A percentile compares a stretch with the other conserved stretches of the same genome.
phyloP scores from a whole-genome alignment of 2,888 invertebrate genomes.

The Neoscelio sp. region DNA sequence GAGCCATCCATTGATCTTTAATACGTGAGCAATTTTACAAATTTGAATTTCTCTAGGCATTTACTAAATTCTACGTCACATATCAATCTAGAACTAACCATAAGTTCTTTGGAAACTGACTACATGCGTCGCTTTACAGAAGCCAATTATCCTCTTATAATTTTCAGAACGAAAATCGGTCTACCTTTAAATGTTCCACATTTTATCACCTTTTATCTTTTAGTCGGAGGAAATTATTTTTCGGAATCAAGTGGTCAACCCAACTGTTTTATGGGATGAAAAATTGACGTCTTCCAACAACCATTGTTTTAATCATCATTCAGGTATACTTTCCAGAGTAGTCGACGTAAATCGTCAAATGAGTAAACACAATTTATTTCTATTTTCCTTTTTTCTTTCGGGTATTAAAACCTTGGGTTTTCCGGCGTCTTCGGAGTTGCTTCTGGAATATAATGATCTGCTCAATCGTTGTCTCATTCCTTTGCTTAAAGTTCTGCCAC shows the following conservation, averaged over 20 bases:
- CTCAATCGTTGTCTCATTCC: conserved; percentile 85
- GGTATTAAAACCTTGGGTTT: conserved; percentile 78
- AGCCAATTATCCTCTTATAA: conserved; percentile 23
- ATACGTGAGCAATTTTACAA: conserved; percentile 67
- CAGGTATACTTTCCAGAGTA: conserved; percentile 81
- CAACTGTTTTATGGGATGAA: conserved; percentile 30
- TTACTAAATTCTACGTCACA: conserved; percentile 60
- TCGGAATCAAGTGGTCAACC: conserved; percentile 1
- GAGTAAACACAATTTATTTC: conserved; percentile 80
- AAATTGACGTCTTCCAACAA: conserved; percentile 67
- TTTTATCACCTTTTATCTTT: neutral
- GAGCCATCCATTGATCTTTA: conserved; percentile 61
- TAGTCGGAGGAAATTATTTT: conserved; percentile 7
- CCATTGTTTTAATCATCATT: conserved; percentile 71
- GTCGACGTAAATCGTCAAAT: conserved; percentile 82
- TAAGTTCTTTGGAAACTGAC: conserved; percentile 44
- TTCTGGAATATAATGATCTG: conserved; percentile 84
- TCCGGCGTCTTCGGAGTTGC: conserved; percentile 79
- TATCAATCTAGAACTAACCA: conserved; percentile 55
- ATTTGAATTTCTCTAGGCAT: conserved; percentile 61
- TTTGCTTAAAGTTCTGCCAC: conserved; percentile 84
- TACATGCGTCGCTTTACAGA: conserved; percentile 27
- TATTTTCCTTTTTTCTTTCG: conserved; percentile 80
- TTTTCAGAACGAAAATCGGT: neutral
- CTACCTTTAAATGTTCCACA: neutral